These are phyloP conservation scores for Baronia brevicornis DNA, from an alignment of 2,888 invertebrate genomes.

Conservation along the genomic window DNA sequence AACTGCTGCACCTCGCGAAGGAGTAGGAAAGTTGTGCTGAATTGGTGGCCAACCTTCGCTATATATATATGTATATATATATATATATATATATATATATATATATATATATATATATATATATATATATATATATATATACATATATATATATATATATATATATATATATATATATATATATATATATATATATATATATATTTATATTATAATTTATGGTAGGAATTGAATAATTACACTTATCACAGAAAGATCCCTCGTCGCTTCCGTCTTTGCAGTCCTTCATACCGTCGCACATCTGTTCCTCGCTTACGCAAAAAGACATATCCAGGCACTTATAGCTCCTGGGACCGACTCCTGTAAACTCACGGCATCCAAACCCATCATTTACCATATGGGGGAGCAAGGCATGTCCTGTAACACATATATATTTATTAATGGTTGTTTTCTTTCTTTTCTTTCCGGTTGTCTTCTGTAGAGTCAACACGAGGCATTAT, in stretches of 20 bases:
- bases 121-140: no score
- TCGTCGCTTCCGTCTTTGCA: conserved; percentile 87
- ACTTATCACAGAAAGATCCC: conserved; percentile 50
- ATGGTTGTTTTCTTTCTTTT: not conserved
- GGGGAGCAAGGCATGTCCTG: conserved; percentile 33
- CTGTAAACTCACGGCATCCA: conserved; percentile 27
- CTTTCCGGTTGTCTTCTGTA: no score
- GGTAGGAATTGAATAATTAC: conserved; percentile 26
- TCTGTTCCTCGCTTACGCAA: conserved; percentile 77
- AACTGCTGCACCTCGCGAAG: no score
- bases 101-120: no score
- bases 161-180: no score
- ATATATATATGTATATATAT: no score
- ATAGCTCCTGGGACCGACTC: conserved; percentile 25
- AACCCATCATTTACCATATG: conserved; percentile 28
- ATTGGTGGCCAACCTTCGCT: no score
- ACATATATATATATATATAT: no score
- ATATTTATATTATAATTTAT: not conserved
- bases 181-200: no score
- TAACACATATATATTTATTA: not conserved
- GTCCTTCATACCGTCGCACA: conserved; percentile 81
- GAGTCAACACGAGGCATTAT: no score
- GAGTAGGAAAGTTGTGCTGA: no score
- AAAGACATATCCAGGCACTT: conserved; percentile 44
- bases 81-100: no score